These are phyloP conservation scores for Pseudochaenichthys georgianus DNA, from an alignment of 2,797 vertebrate genomes.

Conservation along the genomic window DNA sequence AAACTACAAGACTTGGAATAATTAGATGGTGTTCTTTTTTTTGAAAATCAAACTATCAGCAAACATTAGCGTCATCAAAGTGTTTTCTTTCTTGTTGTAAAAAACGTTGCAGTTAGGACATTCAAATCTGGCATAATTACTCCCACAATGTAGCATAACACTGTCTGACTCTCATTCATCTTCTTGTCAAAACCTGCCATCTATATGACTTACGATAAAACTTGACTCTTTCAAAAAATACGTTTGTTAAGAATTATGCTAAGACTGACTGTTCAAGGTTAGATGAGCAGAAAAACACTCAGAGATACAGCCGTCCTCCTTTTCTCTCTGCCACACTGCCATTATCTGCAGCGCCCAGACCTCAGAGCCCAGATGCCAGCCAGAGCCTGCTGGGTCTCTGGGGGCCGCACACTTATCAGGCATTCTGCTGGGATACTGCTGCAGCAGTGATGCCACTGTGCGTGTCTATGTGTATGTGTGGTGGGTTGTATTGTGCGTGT, in stretches of 20 bases:
- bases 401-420: conserved; percentile 62
- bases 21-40: too few relatives aligned
- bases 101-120: background rate
- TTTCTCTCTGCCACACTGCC: conserved; percentile 6
- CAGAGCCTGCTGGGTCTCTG: conserved; percentile 51
- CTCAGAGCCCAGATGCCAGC: conserved; percentile 51
- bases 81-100: background rate
- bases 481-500: conserved; percentile 11
- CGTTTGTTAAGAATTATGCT: background rate
- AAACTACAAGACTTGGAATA: background rate
- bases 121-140: background rate
- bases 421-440: conserved; percentile 68
- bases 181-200: background rate
- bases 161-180: background rate
- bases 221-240: background rate
- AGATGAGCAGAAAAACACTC: conserved; percentile 9
- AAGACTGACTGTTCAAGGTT: background rate
- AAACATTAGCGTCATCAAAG: background rate
- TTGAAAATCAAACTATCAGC: background rate
- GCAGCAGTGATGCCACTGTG: conserved; percentile 52
- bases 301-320: conserved; percentile 15
- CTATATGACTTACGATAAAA: background rate
- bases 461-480: conserved; percentile 14
- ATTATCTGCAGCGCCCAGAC: conserved; percentile 69
- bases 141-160: background rate